Evolutionary conservation across 2,888 invertebrate species (phyloP).

Genomic region (Synanthedon tipuliformis): DNA sequence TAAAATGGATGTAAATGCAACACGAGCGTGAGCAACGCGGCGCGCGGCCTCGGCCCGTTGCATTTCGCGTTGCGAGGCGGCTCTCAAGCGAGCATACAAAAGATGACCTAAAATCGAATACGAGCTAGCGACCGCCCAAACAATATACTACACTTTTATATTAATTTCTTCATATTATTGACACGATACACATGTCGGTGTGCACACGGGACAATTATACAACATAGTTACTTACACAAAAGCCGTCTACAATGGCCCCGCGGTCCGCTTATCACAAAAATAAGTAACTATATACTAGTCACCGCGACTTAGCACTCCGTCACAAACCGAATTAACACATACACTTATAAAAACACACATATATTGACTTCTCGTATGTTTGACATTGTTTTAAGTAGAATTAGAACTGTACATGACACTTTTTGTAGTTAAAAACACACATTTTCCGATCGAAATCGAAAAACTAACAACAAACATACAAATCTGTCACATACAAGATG

Average conservation of each 20-base stretch:
- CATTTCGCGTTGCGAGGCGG: slow-evolving; percentile 60
- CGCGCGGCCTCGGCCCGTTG: slow-evolving; percentile 66
- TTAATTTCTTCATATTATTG: slow-evolving; percentile 53
- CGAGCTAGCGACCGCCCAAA: slow-evolving; percentile 41
- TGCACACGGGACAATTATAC: slow-evolving; percentile 31
- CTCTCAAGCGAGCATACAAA: slow-evolving; percentile 60
- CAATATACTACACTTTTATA: slow-evolving; percentile 36
- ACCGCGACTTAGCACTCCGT: slow-evolving; percentile 60
- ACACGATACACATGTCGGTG: slow-evolving; percentile 34
- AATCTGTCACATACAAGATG: slow-evolving; percentile 74
- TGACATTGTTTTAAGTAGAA: not conserved
- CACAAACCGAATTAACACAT: slow-evolving; percentile 43
- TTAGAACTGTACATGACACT: slow-evolving; percentile 15
- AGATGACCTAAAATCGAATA: slow-evolving; percentile 68
- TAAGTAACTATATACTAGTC: slow-evolving; percentile 70
- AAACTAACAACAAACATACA: slow-evolving; percentile 69
- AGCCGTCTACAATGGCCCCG: slow-evolving; percentile 58
- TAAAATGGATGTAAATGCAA: slow-evolving; percentile 57
- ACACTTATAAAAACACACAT: not conserved
- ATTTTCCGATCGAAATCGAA: slow-evolving; percentile 48
- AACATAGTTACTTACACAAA: slow-evolving; percentile 57
- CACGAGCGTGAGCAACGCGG: slow-evolving; percentile 43
- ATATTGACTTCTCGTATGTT: not conserved
- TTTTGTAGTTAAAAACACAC: slow-evolving; percentile 38
- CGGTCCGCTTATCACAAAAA: slow-evolving; percentile 69